A percentile compares a stretch with the other conserved stretches of the same genome.
phyloP scores from a whole-genome alignment of 2,888 invertebrate species.

The Eupithecia tripunctaria region DNA sequence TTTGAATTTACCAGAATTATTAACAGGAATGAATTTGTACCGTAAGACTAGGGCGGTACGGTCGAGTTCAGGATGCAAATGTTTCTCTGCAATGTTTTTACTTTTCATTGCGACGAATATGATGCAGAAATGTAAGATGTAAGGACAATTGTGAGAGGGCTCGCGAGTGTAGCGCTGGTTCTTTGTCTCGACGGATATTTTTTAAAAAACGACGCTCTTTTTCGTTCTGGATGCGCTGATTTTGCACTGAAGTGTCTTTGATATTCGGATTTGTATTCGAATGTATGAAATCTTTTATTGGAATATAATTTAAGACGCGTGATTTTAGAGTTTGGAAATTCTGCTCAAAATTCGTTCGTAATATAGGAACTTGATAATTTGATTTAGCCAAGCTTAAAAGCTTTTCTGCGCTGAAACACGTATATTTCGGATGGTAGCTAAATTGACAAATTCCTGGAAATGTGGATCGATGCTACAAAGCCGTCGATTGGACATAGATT shows the following conservation, averaged over 20 bases:
- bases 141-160: conserved; percentile 78
- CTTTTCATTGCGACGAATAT: conserved; percentile 81
- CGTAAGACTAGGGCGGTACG: conserved; percentile 34
- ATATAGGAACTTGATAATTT: background rate
- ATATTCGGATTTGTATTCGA: conserved; percentile 18
- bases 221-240: conserved; percentile 47
- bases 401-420: background rate
- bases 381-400: background rate
- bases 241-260: conserved; percentile 34
- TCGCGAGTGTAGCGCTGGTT: conserved; percentile 65
- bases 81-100: conserved; percentile 74
- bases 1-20: conserved; percentile 69
- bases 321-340: background rate
- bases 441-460: background rate
- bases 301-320: background rate
- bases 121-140: conserved; percentile 83
- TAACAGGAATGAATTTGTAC: conserved; percentile 42
- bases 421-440: background rate
- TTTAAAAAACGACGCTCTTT: conserved; percentile 62
- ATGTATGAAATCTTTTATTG: conserved; percentile 1
- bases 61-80: conserved; percentile 31
- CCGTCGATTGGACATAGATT: background rate
- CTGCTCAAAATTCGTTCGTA: background rate
- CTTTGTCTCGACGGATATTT: conserved; percentile 65
- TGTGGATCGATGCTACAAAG: background rate